A percentile compares a stretch with the other conserved stretches of the same genome.
Conservation (phyloP, 2,888 invertebrate species). For the Liposcelis brunnea region DNA sequence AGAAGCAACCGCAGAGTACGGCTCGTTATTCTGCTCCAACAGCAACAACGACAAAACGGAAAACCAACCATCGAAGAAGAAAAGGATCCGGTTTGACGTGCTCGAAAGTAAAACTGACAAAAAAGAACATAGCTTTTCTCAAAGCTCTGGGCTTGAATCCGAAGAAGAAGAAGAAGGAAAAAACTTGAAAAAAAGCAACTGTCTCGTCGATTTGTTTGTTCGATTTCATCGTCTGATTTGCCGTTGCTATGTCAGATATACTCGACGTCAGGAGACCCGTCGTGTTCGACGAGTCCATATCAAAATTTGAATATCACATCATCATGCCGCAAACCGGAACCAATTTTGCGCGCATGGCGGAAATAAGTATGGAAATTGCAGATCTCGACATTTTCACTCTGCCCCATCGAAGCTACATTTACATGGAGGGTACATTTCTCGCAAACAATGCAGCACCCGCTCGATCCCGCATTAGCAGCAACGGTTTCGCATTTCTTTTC, state of each 20-base stretch:
- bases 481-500: slow-evolving; percentile 11
- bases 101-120: too few species aligned
- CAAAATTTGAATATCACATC: slow-evolving; percentile 12
- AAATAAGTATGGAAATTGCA: slow-evolving; percentile 15
- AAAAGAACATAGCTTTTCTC: too few species aligned
- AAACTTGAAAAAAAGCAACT: slow-evolving; percentile 6
- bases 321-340: slow-evolving; percentile 14
- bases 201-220: slow-evolving; percentile 11
- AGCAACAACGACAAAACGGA: slow-evolving; percentile 14
- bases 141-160: too few species aligned
- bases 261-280: slow-evolving; percentile 11
- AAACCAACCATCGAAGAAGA: slow-evolving; percentile 7
- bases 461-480: slow-evolving; percentile 10
- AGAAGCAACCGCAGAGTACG: too few species aligned
- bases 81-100: too few species aligned
- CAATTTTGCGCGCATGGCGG: slow-evolving; percentile 14
- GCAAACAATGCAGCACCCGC: background rate
- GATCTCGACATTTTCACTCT: slow-evolving; percentile 14
- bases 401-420: slow-evolving; percentile 13
- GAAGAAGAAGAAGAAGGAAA: slow-evolving; percentile 11
- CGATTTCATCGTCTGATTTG: slow-evolving; percentile 13
- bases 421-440: slow-evolving; percentile 12
- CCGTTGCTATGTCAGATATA: slow-evolving; percentile 4
- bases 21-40: too few species aligned
- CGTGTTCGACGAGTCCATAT: slow-evolving; percentile 13